Evolutionary conservation across 2,888 invertebrate species (phyloP).

Genomic region (Lissocephala sabroskyi): DNA sequence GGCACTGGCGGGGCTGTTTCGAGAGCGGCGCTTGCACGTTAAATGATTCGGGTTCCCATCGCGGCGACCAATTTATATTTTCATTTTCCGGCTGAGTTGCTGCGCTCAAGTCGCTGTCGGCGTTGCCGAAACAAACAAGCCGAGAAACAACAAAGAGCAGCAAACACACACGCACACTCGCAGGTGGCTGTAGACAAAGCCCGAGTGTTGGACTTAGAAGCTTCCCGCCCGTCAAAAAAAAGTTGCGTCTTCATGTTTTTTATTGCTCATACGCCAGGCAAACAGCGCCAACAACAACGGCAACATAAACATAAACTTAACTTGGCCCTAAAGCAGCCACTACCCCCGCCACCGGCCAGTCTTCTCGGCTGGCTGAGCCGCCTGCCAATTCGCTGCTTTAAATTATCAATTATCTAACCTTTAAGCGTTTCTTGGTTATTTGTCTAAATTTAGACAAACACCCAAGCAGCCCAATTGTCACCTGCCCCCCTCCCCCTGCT

Average conservation of each 20-base stretch:
- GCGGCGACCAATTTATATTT: constrained; percentile 67
- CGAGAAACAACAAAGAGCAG: constrained; percentile 18
- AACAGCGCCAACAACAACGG: constrained; percentile 6
- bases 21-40: constrained; percentile 45
- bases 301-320: not conserved
- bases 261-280: constrained; percentile 57
- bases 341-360: too few species aligned
- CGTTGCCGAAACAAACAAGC: constrained; percentile 35
- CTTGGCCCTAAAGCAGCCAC: constrained; percentile 10
- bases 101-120: constrained; percentile 35
- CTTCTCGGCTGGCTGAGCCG: too few species aligned
- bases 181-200: constrained; percentile 27
- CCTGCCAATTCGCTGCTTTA: too few species aligned
- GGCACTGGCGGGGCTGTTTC: constrained; percentile 31
- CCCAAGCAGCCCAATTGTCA: too few species aligned
- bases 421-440: too few species aligned
- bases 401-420: too few species aligned
- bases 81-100: constrained; percentile 69
- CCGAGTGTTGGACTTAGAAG: too few species aligned
- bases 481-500: too few species aligned
- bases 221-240: constrained; percentile 3
- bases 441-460: constrained; percentile 33
- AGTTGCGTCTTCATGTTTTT: constrained; percentile 27
- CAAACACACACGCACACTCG: not conserved
- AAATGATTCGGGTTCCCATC: constrained; percentile 65